Percentiles rank a stretch among this genome's conserved stretches.
These are phyloP conservation scores for Eulemur albifrons DNA, from an alignment of 2,797 vertebrate species.

Conservation along the genomic window DNA sequence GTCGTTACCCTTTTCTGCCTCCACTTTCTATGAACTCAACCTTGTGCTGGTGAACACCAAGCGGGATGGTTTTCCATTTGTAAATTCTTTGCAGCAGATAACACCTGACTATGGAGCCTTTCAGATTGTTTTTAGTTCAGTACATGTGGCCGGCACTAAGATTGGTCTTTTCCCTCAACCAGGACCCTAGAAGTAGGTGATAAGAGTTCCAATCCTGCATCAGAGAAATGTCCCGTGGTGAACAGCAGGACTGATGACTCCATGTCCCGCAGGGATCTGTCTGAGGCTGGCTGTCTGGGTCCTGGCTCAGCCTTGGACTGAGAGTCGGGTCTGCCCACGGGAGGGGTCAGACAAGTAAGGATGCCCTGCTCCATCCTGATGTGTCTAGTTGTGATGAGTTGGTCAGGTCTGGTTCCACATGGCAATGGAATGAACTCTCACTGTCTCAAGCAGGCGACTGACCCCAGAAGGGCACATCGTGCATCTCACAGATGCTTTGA, in stretches of 20 bases:
- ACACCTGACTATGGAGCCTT: neutral
- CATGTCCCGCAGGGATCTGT: neutral
- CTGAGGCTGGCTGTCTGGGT: neutral
- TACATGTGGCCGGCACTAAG: neutral
- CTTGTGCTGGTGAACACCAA: neutral
- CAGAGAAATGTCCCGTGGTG: neutral
- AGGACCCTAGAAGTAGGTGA: neutral
- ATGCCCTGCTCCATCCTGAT: neutral
- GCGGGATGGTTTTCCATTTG: neutral
- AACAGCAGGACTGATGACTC: neutral
- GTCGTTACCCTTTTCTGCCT: neutral
- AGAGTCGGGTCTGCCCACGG: neutral
- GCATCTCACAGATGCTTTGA: neutral
- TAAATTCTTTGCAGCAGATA: neutral
- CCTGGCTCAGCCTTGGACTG: neutral
- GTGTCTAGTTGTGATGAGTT: neutral
- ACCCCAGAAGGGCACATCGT: too few relatives aligned
- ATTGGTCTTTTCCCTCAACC: neutral
- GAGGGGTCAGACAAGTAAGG: neutral
- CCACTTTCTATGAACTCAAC: neutral
- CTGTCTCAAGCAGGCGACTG: neutral
- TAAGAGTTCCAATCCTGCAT: neutral
- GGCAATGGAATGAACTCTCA: neutral
- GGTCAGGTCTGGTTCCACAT: neutral
- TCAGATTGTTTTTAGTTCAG: neutral